Base-by-base conservation (phyloP, 2,888 invertebrate species). In the Tupiocoris notatus region DNA sequence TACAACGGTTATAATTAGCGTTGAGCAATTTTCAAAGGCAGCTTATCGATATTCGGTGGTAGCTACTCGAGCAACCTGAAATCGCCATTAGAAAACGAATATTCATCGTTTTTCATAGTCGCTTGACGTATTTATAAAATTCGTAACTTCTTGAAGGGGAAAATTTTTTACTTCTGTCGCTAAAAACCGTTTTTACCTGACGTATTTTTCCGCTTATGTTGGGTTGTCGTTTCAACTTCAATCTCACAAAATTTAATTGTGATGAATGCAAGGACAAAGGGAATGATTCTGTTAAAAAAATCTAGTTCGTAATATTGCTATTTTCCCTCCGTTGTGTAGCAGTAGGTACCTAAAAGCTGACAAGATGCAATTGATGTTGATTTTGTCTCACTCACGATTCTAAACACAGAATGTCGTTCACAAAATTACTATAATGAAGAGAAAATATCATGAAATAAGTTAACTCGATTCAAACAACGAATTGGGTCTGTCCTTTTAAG, bases 391-490 rank as follows among this genome's bases (percentile, higher is more conserved):
- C 39, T 18, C 65, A 59, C 59, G n/a, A 59, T 59, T 59, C 59
- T 59, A 17, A 59, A 59, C 20, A 25, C 21, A 23, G 23, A 59
- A n/a, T 20, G 59, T 20, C 16, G 59, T 59, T 39, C 39, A 39
- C 39, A 39, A 3, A 12, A 39, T 39, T 7, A 22, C 65, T 23
- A n/a, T n/a, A n/a, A 39, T 7, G 3, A 39, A 9, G 16, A 17
- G 12, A 7, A 39, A 39, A 39, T 39, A 12, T 39, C 39, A 39
- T 39, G 39, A 12, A 39, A 39, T 39, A 39, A 39, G 39, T 39
- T 39, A 39, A 39, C 71, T 61, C 71, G 71, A 71, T 71, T 71
- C 71, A 39, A 71, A 71, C 71, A 71, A 71, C 71, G 71, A 71
- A 71, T 71, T 71, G 71, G 39, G 71, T 71, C 71, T 71, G 71